Evolutionary conservation across 2,113 vertebrate species (phyloP), one percentile per base, ranked within the genome.

Genomic region (Candoia aspera): DNA sequence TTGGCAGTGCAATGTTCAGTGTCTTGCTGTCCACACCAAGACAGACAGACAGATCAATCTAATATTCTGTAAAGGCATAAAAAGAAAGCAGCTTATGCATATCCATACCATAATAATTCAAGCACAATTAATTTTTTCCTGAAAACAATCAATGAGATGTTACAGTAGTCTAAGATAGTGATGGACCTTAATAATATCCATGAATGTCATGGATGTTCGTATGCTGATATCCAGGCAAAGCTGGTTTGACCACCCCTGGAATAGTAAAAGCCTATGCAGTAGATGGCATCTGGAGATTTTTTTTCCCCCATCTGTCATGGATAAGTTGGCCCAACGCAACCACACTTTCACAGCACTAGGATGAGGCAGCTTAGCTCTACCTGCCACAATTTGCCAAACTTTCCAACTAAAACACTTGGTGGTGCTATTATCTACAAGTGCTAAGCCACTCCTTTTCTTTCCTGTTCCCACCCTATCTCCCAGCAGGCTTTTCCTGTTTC

Each of bases 1-100:
- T 64, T 11, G 84, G 88, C n/a, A 94, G 60, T 23, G 92, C 79
- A n/a, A 49, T 2, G 49, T 49, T 49, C 3, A 49, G 6, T 49
- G 49, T 49, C 49, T 49, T 49, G 49, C 49, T 49, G 49, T 49
- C 49, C 49, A 49, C 49, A 49, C 49, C 49, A 49, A 49, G 49
- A 49, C 6, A 49, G 49, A 49, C 6, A 49, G 49, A 49, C 6
- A 49, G 49, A 49, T 49, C 3, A 9, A 29, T 49, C 91, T 88
- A 94, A 58, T 8, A 0, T 95, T 90, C 79, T 79, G 0, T 49
- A 88, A 79, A 92, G 92, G 90, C 93, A 94, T 89, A 3, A 53
- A 92, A 94, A 59, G 4, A 93, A 83, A 83, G n/a, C 10, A 57
- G 37, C 6, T 57, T 8, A 54, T 55, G 55, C 60, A 62, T 8